These are phyloP conservation scores for Episyrphus balteatus DNA, from an alignment of 1,140 invertebrate genomes.

Conservation along the genomic window DNA sequence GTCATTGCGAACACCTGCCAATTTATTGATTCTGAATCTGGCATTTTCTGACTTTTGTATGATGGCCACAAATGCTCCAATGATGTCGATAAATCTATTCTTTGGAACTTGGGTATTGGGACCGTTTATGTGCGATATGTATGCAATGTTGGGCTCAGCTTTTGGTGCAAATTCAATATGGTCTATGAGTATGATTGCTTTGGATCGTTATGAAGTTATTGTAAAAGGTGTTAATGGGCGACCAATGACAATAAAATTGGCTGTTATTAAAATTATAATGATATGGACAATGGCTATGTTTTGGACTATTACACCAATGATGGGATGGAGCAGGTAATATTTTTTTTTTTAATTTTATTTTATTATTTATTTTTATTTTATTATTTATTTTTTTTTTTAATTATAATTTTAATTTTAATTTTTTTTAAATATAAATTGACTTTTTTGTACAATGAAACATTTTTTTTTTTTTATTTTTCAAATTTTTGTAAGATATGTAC, in stretches of 20 bases:
- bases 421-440: no score
- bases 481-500: conserved; percentile 49
- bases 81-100: conserved; percentile 72
- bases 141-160: conserved; percentile 61
- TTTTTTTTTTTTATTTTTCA: no score
- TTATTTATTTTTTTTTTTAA: no score
- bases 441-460: no score
- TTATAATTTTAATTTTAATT: no score
- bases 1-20: conserved; percentile 39
- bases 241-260: conserved; percentile 49
- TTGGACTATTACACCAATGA: conserved; percentile 53
- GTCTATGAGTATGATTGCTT: conserved; percentile 67
- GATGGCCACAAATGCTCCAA: conserved; percentile 66
- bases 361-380: no score
- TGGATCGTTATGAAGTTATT: conserved; percentile 74
- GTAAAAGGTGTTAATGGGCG: conserved; percentile 55
- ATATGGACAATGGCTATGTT: conserved; percentile 51
- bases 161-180: conserved; percentile 69
- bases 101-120: conserved; percentile 71
- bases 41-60: conserved; percentile 59
- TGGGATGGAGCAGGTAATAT: conserved; percentile 50
- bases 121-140: conserved; percentile 63
- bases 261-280: conserved; percentile 47
- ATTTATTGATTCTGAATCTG: conserved; percentile 42
- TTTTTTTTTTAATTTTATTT: background rate